Conservation (phyloP, 2,797 vertebrate species). For the Gadopsis bispinosus region DNA sequence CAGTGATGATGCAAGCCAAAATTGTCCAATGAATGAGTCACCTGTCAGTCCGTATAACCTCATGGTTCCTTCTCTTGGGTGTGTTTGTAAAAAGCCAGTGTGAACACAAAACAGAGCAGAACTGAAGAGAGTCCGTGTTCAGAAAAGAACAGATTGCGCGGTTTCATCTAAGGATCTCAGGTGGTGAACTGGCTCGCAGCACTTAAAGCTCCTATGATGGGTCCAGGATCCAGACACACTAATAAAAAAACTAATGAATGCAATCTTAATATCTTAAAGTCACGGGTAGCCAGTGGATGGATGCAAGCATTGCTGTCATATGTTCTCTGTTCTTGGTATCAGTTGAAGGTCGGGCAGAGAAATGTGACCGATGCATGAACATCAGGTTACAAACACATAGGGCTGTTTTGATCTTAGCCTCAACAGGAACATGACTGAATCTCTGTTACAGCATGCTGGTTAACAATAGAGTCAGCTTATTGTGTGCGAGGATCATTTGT, state of each 20-base stretch:
- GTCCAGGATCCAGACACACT: neutral
- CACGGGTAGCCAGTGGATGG: neutral
- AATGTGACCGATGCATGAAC: neutral
- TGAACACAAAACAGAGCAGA: neutral
- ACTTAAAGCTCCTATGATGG: neutral
- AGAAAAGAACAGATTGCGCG: neutral
- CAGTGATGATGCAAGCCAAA: neutral
- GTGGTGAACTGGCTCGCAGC: neutral
- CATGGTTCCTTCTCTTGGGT: neutral
- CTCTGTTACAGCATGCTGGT: neutral
- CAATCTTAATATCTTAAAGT: neutral
- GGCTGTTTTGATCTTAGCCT: conserved; percentile 7
- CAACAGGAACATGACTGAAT: neutral
- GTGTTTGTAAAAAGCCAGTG: neutral
- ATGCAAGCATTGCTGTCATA: neutral
- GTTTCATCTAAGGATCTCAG: neutral
- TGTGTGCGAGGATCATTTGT: conserved; percentile 23
- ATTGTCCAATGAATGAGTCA: neutral
- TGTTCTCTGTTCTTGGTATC: neutral
- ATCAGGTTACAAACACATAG: neutral
- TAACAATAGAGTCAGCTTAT: conserved; percentile 10
- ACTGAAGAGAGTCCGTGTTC: neutral
- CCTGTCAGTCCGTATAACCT: neutral
- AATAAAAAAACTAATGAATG: neutral
- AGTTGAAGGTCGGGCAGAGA: neutral